phyloP scores from a whole-genome alignment of 1,140 invertebrate genomes.

The Hetaerina americana region DNA sequence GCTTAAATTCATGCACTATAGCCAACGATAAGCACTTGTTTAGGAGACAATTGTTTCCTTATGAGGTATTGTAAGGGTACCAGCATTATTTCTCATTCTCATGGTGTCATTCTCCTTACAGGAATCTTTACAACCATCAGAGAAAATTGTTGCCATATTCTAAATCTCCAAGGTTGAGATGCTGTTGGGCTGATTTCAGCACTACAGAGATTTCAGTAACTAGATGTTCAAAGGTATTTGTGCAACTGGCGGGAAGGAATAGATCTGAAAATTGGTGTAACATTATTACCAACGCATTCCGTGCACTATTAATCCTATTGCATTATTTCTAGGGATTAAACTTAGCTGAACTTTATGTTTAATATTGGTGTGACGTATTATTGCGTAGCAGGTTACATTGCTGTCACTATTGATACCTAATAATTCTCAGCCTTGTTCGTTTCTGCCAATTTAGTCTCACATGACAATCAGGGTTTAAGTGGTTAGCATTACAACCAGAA shows the following conservation, averaged over 20 bases:
- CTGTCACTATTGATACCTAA: no score
- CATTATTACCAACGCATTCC: background rate
- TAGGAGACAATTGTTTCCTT: no score
- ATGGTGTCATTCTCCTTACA: background rate
- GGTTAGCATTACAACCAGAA: no score
- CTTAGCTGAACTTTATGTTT: no score
- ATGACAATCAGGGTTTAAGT: no score
- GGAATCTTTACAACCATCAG: background rate
- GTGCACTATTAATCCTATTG: background rate
- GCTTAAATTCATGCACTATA: no score
- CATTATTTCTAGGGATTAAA: background rate
- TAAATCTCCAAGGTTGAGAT: background rate
- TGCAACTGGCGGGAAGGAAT: background rate
- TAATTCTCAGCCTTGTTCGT: no score
- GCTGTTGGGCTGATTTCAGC: background rate
- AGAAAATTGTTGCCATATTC: background rate
- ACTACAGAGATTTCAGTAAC: background rate
- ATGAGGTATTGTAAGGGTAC: background rate
- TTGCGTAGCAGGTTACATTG: no score
- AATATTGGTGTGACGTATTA: no score
- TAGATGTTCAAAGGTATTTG: background rate
- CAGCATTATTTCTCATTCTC: background rate
- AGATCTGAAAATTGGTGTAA: background rate
- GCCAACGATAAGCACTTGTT: no score
- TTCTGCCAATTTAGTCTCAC: no score